These are phyloP conservation scores for Thecocarcelia acutangulata DNA, from an alignment of 2,888 invertebrate species.

Conservation along the genomic window DNA sequence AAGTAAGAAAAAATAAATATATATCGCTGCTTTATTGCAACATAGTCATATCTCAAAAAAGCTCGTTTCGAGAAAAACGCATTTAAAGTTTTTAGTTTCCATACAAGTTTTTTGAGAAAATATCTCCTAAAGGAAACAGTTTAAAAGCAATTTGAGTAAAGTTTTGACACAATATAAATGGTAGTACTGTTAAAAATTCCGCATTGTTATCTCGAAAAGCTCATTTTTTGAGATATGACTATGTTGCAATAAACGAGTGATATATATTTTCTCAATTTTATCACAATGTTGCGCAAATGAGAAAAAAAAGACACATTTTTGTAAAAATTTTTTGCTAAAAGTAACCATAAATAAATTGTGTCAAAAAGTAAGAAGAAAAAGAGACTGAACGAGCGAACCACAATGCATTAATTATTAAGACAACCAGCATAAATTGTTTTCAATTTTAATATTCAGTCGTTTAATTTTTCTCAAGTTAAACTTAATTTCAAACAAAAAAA, in stretches of 20 bases:
- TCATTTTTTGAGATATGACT: too few relatives aligned
- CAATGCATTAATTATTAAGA: conserved; percentile 30
- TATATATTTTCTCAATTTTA: conserved; percentile 29
- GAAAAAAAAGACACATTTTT: conserved; percentile 25
- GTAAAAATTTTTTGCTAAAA: conserved; percentile 36
- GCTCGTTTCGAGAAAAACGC: too few relatives aligned
- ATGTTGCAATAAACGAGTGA: too few relatives aligned
- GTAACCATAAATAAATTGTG: conserved; percentile 43
- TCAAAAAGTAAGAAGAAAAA: conserved; percentile 4
- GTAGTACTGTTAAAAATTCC: too few relatives aligned
- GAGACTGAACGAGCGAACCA: neutral
- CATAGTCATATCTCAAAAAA: too few relatives aligned
- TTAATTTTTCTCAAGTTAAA: conserved; percentile 25
- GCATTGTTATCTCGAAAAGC: too few relatives aligned
- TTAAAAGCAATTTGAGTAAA: too few relatives aligned
- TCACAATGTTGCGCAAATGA: conserved; percentile 31
- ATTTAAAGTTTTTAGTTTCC: too few relatives aligned
- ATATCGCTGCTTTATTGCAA: too few relatives aligned
- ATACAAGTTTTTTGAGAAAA: too few relatives aligned
- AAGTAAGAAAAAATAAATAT: conserved; percentile 42
- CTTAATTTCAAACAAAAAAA: conserved; percentile 36
- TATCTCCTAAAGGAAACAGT: too few relatives aligned
- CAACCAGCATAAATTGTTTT: conserved; percentile 41
- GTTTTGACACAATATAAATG: too few relatives aligned
- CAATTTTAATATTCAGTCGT: conserved; percentile 10